Base-by-base conservation (phyloP, 2,113 vertebrate species). In the Cochlearius cochlearius region DNA sequence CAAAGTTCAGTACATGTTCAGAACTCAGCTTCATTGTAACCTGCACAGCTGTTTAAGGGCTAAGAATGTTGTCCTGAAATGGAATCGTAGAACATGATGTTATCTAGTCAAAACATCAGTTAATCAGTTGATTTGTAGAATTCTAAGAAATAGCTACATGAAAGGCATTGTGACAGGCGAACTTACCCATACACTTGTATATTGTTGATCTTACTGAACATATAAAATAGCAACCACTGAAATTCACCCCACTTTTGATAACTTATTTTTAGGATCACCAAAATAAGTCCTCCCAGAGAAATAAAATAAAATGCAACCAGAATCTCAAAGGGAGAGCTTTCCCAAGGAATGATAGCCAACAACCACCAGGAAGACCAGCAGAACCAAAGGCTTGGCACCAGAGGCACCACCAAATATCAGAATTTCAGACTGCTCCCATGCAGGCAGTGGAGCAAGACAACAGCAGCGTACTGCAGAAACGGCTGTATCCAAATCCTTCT, bases 261-360 rank as follows among this genome's bases (percentile, higher is more conserved):
- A 26, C 30, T 73, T 27, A 3, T 95, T 98, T 98, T 88, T 88
- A 98, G 97, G 95, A 95, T 96, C 94, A 87, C 36, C 96, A 84
- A 58, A 74, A 80, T 6, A 78, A 97, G 3, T 41, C 14, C 38
- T 80, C 45, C 62, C 94, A 84, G 49, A 69, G 38, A 5, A 88
- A 90, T 21, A 72, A 39, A 62, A 9, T 19, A 13, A 96, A 71
- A 39, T n/a, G 67, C 38, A 63, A 9, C 9, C 92, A 19, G 26
- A 5, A 11, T 17, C 53, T 64, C 10, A 39, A 49, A 80, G 78
- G 34, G 22, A 90, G 47, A 11, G 71, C 52, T 72, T 81, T 93
- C 3, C 76, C 84, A 25, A 38, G 72, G 23, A 47, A 23, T 3
- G 29, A 27, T 4, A 73, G 39, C 64, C 94, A 43, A 0, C 67